A percentile compares a stretch with the other conserved stretches of the same genome.
These are phyloP conservation scores for Chiloscyllium plagiosum DNA, from an alignment of 2,113 vertebrate species.

Conservation along the genomic window DNA sequence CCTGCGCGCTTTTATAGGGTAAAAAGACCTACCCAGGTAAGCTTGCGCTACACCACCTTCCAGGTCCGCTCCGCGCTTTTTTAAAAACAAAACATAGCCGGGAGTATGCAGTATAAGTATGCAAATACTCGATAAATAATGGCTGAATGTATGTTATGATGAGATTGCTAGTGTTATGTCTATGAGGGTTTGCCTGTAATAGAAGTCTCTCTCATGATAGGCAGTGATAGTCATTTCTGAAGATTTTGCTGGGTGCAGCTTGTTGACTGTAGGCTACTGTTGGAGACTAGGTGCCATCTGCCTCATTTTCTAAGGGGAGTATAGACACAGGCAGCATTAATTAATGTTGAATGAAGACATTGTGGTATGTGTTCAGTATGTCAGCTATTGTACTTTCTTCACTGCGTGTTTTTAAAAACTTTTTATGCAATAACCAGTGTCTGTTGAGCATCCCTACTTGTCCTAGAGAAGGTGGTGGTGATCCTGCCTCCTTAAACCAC, in stretches of 20 bases:
- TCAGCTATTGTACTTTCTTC: no score
- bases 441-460: no score
- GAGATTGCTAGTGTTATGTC: not conserved
- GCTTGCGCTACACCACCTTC: no score
- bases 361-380: not conserved
- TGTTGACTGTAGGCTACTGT: not conserved
- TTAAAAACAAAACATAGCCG: no score
- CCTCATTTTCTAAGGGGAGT: not conserved
- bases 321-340: not conserved
- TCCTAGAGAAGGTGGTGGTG: no score
- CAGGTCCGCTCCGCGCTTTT: no score
- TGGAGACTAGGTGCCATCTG: not conserved
- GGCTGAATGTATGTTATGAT: not conserved
- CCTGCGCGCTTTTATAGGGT: no score
- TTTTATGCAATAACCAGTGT: no score
- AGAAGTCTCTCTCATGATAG: not conserved
- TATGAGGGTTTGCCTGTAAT: not conserved
- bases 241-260: not conserved
- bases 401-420: no score
- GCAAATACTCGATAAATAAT: not conserved
- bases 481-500: no score
- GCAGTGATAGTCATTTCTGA: not conserved
- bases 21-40: no score
- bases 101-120: not conserved
- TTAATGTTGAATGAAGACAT: not conserved